Evolutionary conservation across 2,888 invertebrate genomes (phyloP), one percentile per base, ranked within the genome.

Genomic region (Cosmopolites sordidus): DNA sequence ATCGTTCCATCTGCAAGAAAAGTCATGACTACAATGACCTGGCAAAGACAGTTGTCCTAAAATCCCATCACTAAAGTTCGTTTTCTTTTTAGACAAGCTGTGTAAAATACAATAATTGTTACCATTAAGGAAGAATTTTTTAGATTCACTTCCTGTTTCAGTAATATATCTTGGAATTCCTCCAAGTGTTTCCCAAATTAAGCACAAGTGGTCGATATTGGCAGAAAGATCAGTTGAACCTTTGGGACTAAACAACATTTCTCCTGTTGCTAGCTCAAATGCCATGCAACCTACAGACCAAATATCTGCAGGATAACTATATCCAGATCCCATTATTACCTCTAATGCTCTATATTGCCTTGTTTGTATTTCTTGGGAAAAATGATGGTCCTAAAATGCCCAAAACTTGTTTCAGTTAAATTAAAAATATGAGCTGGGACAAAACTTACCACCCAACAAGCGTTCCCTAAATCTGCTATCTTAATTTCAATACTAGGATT

Each of bases 281-380:
- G 89, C 87, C 79, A 91, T 81, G 72, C 90, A 91, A 11, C 90
- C 91, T 9, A 87, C 84, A 61, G 88, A 88, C 91, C 91, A 91
- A 55, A 91, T 86, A 73, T 91, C 91, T 43, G 90, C 89, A 43
- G 88, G 83, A 56, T 84, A 79, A 58, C 84, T 86, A 69, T 91
- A 91, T 1, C 84, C 86, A 43, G 87, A 83, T 39, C 89, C 89
- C 41, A 89, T 73, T 37, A 89, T 75, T 18, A 91, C 90, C 75
- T 91, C 91, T 52, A 89, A 76, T 58, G 86, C 84, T 59, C 89
- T 78, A 71, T 91, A 92, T 73, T 91, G 90, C 43, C 89, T 75
- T 2, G 90, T 92, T 76, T 92, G 90, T 60, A 91, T 91, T 67
- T 89, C 88, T 70, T 62, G 60, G 8, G 69, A 66, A 51, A 87